Evolutionary conservation across 1,140 invertebrate species (phyloP).

Genomic region (Pseudachorutes palmiensis): DNA sequence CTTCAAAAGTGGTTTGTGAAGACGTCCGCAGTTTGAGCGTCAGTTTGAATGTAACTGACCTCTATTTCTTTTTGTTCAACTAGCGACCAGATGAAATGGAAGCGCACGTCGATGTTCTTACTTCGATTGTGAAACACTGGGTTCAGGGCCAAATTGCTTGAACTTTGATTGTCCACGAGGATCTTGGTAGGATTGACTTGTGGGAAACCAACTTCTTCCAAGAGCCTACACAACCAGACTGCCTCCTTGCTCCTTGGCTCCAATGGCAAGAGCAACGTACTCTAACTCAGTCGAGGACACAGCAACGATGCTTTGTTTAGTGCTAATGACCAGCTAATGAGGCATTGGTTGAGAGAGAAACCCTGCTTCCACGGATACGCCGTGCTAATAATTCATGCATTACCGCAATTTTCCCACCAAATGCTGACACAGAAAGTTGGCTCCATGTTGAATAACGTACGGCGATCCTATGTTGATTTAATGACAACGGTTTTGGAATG

Average conservation of each 20-base stretch:
- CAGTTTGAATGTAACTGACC: not conserved
- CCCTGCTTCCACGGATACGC: no score
- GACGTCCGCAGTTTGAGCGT: not conserved
- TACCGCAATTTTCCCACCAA: no score
- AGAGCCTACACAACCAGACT: conserved; percentile 38
- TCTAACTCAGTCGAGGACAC: conserved; percentile 43
- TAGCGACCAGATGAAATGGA: not conserved
- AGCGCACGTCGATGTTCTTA: not conserved
- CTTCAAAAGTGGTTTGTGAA: not conserved
- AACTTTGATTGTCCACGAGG: conserved; percentile 40
- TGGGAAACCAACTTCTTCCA: conserved; percentile 34
- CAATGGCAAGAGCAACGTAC: conserved; percentile 38
- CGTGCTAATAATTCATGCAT: no score
- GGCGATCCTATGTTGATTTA: no score
- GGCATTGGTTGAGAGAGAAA: conserved; percentile 27
- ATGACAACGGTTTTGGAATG: no score
- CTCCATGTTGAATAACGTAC: no score
- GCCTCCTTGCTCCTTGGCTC: conserved; percentile 38
- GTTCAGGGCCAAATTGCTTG: conserved; percentile 41
- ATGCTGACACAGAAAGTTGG: no score
- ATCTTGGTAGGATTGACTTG: conserved; percentile 21
- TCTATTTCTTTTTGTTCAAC: not conserved
- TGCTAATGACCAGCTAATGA: conserved; percentile 39
- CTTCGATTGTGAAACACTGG: conserved; percentile 41
- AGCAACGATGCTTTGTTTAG: conserved; percentile 40